A percentile compares a stretch with the other conserved stretches of the same genome.
Conservation (phyloP, 1,140 invertebrate genomes). For the Ladona fulva region DNA sequence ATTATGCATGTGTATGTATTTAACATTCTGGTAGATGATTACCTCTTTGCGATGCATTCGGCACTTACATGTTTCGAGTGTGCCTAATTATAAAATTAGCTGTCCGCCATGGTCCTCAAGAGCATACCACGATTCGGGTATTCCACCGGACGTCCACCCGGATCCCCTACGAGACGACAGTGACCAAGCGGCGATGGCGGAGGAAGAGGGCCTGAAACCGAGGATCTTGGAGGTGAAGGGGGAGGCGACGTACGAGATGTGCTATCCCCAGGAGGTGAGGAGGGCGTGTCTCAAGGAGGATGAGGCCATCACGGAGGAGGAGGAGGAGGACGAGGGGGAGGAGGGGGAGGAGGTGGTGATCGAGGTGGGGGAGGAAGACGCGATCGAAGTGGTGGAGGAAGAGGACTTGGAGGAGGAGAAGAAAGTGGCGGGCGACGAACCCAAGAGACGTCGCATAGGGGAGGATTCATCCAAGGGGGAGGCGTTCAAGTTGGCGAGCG, state of each 20-base stretch:
- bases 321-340: neutral
- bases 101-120: too few relatives aligned
- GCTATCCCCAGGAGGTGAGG: neutral
- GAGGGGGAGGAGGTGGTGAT: neutral
- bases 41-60: too few relatives aligned
- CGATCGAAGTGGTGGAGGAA: neutral
- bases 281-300: neutral
- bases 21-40: too few relatives aligned
- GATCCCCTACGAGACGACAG: too few relatives aligned
- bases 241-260: neutral
- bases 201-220: too few relatives aligned
- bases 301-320: neutral
- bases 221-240: neutral
- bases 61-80: too few relatives aligned
- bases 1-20: too few relatives aligned
- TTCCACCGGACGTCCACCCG: too few relatives aligned
- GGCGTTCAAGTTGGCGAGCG: neutral
- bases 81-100: too few relatives aligned
- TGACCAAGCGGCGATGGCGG: too few relatives aligned
- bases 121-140: too few relatives aligned
- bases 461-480: neutral
- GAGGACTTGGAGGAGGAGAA: neutral
- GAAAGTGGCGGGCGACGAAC: neutral
- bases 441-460: neutral
- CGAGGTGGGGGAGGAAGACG: neutral